phyloP scores from a whole-genome alignment of 1,140 invertebrate genomes.

The Drosophila chauvacae region DNA sequence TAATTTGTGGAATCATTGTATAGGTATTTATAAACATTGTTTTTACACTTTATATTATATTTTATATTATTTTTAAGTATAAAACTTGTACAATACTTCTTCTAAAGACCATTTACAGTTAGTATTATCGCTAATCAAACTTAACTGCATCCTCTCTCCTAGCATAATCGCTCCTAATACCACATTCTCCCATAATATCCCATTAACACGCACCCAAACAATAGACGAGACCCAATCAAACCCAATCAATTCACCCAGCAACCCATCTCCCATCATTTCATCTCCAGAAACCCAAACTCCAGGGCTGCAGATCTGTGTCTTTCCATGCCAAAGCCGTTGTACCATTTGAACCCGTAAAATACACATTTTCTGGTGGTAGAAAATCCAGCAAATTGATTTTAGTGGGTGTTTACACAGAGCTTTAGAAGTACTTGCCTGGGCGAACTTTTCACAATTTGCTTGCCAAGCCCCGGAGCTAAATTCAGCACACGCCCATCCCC shows the following conservation, averaged over 20 bases:
- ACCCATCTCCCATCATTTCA: not conserved
- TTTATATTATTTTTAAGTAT: not conserved
- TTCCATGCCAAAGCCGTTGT: slow-evolving; percentile 33
- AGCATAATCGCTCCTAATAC: slow-evolving; percentile 6
- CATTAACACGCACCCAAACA: slow-evolving; percentile 30
- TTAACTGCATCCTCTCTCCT: slow-evolving; percentile 1
- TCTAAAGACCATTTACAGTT: no score
- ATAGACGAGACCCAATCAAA: slow-evolving; percentile 13
- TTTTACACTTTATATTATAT: no score
- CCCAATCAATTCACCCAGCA: slow-evolving; percentile 42
- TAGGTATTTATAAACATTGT: not conserved
- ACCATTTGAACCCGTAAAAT: slow-evolving; percentile 76
- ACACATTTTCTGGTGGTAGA: slow-evolving; percentile 82
- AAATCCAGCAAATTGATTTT: slow-evolving; percentile 84
- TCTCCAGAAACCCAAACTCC: not conserved
- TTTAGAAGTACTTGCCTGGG: slow-evolving; percentile 76
- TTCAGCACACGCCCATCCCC: slow-evolving; percentile 53
- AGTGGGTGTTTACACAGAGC: slow-evolving; percentile 84
- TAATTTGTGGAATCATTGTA: not conserved
- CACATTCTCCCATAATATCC: slow-evolving; percentile 8
- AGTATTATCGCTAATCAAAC: slow-evolving; percentile 3
- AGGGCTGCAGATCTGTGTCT: not conserved
- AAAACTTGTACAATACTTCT: not conserved
- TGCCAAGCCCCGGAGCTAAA: slow-evolving; percentile 46
- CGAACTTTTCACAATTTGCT: slow-evolving; percentile 78